Evolutionary conservation across 2,113 vertebrate genomes (phyloP).

Genomic region (Stegostoma tigrinum): DNA sequence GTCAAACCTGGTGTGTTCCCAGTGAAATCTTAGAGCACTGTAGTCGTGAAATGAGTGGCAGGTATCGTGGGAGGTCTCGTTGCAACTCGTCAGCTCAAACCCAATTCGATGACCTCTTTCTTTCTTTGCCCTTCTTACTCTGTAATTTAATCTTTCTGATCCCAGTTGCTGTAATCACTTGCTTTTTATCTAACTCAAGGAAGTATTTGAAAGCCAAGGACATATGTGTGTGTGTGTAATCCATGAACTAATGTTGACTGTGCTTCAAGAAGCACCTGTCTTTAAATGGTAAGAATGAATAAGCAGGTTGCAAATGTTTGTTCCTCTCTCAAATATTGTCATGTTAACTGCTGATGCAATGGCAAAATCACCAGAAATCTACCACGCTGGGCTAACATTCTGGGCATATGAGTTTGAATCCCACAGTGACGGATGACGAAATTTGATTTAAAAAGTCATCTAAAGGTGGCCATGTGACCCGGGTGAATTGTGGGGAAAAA

Average conservation of each 20-base stretch:
- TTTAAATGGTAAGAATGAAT: not conserved
- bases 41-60: not conserved
- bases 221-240: not conserved
- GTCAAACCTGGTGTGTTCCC: not conserved
- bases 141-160: not conserved
- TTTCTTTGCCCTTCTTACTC: not conserved
- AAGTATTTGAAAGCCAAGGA: not conserved
- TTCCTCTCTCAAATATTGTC: not conserved
- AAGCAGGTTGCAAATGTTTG: not conserved
- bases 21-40: not conserved
- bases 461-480: too few species aligned
- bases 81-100: not conserved
- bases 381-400: too few species aligned
- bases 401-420: too few species aligned
- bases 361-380: too few species aligned
- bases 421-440: too few species aligned
- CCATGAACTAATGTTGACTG: not conserved
- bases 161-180: not conserved
- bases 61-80: not conserved
- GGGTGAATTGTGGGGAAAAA: too few species aligned
- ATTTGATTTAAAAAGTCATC: too few species aligned
- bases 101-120: not conserved
- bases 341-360: not conserved
- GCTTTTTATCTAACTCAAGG: not conserved
- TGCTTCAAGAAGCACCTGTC: not conserved